Evolutionary conservation across 2,113 vertebrate species (phyloP).

Genomic region (Alligator mississippiensis): DNA sequence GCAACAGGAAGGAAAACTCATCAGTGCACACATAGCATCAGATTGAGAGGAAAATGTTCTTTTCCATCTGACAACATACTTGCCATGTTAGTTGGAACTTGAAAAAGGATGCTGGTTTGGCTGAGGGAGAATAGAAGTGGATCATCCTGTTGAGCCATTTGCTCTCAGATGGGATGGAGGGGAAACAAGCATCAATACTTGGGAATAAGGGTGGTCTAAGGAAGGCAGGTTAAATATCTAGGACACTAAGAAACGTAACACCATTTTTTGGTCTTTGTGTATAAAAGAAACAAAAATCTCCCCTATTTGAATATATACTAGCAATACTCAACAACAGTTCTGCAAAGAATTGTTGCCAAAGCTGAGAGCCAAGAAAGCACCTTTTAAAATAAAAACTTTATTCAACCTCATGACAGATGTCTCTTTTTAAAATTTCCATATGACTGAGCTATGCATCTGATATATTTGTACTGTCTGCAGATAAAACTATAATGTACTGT

Average conservation of each 20-base stretch:
- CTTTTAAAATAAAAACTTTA: background rate
- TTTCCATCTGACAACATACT: background rate
- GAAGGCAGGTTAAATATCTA: background rate
- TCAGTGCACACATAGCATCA: background rate
- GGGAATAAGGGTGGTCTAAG: background rate
- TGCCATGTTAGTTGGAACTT: background rate
- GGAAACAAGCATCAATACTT: background rate
- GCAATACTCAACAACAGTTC: fast-evolving
- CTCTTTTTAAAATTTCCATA: background rate
- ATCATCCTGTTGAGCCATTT: constrained; percentile 21
- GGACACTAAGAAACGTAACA: background rate
- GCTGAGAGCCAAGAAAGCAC: background rate
- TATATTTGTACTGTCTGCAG: constrained; percentile 44
- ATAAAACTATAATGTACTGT: constrained; percentile 35
- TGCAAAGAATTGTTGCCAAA: background rate
- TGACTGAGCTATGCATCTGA: constrained; percentile 27
- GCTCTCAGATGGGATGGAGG: background rate
- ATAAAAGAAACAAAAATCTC: background rate
- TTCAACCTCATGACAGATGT: background rate
- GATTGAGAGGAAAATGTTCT: background rate
- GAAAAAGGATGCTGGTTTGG: background rate
- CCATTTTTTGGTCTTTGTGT: background rate
- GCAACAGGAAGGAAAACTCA: background rate
- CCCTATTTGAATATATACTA: background rate
- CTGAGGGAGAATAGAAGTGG: constrained; percentile 38